Percentiles rank a stretch among this genome's conserved stretches.
Conservation (phyloP, 2,113 vertebrate species). For the Xiphorhynchus elegans region DNA sequence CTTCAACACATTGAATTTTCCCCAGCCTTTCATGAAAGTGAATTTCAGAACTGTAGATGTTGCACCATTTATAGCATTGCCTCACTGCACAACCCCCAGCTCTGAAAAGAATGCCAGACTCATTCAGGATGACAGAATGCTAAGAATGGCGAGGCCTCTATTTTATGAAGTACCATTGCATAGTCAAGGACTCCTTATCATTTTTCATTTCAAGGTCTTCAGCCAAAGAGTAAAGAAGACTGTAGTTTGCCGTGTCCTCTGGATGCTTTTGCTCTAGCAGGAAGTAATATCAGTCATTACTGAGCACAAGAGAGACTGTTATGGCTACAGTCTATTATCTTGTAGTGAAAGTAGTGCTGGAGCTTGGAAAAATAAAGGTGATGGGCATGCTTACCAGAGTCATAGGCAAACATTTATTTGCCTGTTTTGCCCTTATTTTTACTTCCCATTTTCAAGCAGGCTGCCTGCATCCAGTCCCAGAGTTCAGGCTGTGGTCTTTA, state of each 20-base stretch:
- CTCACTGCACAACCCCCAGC: neutral
- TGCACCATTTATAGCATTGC: neutral
- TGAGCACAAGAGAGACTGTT: neutral
- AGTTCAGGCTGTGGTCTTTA: neutral
- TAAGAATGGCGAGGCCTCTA: neutral
- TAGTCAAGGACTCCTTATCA: neutral
- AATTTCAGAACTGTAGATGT: neutral
- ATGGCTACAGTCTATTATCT: neutral
- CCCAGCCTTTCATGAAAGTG: neutral
- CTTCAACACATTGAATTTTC: neutral
- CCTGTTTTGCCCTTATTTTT: neutral
- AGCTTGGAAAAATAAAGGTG: neutral
- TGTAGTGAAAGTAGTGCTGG: neutral
- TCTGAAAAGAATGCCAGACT: neutral
- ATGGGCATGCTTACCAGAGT: neutral
- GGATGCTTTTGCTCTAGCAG: neutral
- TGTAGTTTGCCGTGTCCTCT: constrained; percentile 3
- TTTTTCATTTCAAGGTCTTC: constrained; percentile 48
- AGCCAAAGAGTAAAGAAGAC: constrained; percentile 1
- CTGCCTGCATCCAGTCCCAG: neutral
- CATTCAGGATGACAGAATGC: neutral
- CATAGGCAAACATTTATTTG: neutral
- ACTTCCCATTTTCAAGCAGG: neutral
- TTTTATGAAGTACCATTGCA: neutral
- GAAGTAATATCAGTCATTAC: neutral